phyloP scores from a whole-genome alignment of 1,140 invertebrate species.

The Pentalonia nigronervosa region DNA sequence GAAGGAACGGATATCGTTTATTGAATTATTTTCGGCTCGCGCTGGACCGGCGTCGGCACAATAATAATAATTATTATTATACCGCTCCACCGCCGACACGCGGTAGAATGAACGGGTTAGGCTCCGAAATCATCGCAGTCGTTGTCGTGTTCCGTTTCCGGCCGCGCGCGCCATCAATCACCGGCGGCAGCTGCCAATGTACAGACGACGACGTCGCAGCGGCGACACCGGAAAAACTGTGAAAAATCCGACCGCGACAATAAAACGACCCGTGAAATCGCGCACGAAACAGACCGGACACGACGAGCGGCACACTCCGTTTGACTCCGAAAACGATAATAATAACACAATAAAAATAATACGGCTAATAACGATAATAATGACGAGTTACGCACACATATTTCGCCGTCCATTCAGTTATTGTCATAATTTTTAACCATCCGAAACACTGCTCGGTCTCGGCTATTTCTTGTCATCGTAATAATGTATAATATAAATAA shows the following conservation, averaged over 20 bases:
- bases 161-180: slow-evolving; percentile 17
- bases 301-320: slow-evolving; percentile 24
- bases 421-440: slow-evolving; percentile 8
- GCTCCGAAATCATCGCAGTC: neutral
- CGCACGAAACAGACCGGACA: slow-evolving; percentile 41
- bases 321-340: slow-evolving; percentile 25
- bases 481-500: slow-evolving; percentile 2
- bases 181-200: neutral
- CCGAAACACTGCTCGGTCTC: slow-evolving; percentile 1
- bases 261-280: slow-evolving; percentile 44
- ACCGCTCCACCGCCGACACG: neutral
- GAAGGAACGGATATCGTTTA: slow-evolving; percentile 29
- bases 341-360: slow-evolving; percentile 25
- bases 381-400: neutral
- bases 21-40: slow-evolving; percentile 35
- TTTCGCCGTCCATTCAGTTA: neutral
- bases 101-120: neutral
- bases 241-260: neutral
- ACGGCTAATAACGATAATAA: neutral
- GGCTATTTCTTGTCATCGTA: neutral
- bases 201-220: neutral
- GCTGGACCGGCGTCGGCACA: neutral
- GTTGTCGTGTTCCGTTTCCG: neutral
- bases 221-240: slow-evolving; percentile 43
- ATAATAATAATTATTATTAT: neutral